Percentiles rank a stretch among this genome's conserved stretches.
Evolutionary conservation across 2,888 invertebrate species (phyloP).

Genomic region (Mimumesa dahlbomi): DNA sequence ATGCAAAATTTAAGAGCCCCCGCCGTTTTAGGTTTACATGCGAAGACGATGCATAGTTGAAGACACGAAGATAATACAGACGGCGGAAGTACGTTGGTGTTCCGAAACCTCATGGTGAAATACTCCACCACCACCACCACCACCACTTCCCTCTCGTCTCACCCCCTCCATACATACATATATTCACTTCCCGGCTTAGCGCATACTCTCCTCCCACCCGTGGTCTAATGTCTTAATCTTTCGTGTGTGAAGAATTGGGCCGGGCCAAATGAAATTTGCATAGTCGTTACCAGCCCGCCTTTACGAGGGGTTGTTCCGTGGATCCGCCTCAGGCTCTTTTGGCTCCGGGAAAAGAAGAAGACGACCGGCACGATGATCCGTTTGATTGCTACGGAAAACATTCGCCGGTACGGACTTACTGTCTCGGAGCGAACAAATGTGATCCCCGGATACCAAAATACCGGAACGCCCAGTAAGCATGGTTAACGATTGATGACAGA

Average conservation of each 20-base stretch:
- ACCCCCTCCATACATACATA: conserved; percentile 26
- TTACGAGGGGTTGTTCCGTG: conserved; percentile 59
- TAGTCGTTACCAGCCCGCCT: conserved; percentile 71
- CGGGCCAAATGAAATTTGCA: conserved; percentile 73
- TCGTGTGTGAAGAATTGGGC: conserved; percentile 72
- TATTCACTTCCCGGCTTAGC: conserved; percentile 52
- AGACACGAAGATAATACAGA: conserved; percentile 53
- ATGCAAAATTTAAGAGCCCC: conserved; percentile 50
- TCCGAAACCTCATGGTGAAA: conserved; percentile 28
- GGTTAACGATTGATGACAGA: too few species aligned
- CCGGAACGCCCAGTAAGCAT: too few species aligned
- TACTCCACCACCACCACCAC: too few species aligned
- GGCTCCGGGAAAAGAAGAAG: conserved; percentile 53
- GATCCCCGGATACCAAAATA: too few species aligned
- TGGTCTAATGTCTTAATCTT: conserved; percentile 74
- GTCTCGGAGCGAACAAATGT: too few species aligned
- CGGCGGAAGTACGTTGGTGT: conserved; percentile 48
- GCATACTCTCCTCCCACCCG: conserved; percentile 30
- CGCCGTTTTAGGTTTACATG: conserved; percentile 50
- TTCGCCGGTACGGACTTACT: conserved; percentile 10
- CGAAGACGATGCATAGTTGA: conserved; percentile 52
- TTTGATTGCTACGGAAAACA: conserved; percentile 58
- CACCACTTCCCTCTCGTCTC: conserved; percentile 36
- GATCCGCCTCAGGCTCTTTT: conserved; percentile 51
- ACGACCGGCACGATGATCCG: conserved; percentile 36